A percentile compares a stretch with the other conserved stretches of the same genome.
Conservation (phyloP, 2,113 vertebrate genomes). For the Porphyrio hochstetteri region DNA sequence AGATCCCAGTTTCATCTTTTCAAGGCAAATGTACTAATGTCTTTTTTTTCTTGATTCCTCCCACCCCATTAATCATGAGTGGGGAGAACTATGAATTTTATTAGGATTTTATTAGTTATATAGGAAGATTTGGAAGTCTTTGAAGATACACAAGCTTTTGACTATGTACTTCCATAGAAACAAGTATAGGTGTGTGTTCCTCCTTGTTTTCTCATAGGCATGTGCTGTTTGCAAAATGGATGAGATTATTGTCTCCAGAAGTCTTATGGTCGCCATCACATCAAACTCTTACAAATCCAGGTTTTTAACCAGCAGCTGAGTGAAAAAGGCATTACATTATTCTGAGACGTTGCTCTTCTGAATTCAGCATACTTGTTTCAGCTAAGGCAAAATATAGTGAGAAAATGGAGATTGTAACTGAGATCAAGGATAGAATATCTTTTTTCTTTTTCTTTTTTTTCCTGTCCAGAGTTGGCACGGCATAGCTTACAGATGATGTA, state of each 20-base stretch:
- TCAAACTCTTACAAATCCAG: neutral
- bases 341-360: neutral
- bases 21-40: neutral
- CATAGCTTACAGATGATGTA: neutral
- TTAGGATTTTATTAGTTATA: neutral
- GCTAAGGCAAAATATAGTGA: neutral
- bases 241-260: neutral
- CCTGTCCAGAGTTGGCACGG: neutral
- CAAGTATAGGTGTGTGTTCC: neutral
- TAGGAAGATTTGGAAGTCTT: neutral
- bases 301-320: neutral
- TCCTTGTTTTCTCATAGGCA: neutral
- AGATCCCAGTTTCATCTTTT: neutral
- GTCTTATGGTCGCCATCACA: fast-evolving
- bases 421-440: neutral
- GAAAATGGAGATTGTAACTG: neutral
- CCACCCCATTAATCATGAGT: neutral
- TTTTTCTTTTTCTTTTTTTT: too few species aligned
- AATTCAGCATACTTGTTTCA: neutral
- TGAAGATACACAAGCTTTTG: neutral
- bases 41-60: neutral
- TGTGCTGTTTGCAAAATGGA: neutral
- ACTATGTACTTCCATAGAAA: neutral
- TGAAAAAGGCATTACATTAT: neutral
- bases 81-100: neutral